Percentiles rank a stretch among this genome's conserved stretches.
Evolutionary conservation across 2,113 vertebrate species (phyloP).

Genomic region (Leucopsar rothschildi): DNA sequence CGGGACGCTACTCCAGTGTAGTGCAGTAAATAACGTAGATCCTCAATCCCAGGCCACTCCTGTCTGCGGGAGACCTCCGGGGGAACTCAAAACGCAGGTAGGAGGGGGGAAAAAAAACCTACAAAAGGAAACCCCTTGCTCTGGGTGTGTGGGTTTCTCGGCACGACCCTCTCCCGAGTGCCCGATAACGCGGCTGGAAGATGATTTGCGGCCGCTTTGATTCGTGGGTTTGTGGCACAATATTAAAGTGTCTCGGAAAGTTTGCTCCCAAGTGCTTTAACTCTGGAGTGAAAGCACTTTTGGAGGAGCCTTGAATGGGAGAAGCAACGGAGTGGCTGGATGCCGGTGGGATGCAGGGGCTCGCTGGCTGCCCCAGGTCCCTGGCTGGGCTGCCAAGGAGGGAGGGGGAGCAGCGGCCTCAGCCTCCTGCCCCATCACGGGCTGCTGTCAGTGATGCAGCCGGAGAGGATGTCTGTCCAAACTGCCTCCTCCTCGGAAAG

Average conservation of each 20-base stretch:
- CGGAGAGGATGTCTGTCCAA: neutral
- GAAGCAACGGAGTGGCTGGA: neutral
- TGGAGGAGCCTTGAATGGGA: neutral
- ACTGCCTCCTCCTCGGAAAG: neutral
- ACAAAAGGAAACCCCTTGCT: neutral
- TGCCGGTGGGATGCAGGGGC: neutral
- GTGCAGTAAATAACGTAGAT: slow-evolving; percentile 50
- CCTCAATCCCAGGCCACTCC: slow-evolving; percentile 54
- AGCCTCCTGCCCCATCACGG: neutral
- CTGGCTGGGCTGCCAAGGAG: neutral
- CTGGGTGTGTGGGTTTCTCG: neutral
- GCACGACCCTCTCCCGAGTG: neutral
- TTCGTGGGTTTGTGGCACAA: neutral
- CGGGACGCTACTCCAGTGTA: slow-evolving; percentile 73
- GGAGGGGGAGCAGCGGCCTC: neutral
- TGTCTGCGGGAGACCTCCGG: slow-evolving; percentile 56
- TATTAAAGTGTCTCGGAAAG: neutral
- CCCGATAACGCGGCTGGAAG: neutral
- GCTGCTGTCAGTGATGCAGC: neutral
- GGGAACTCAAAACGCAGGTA: slow-evolving; percentile 25
- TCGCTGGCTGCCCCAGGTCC: neutral
- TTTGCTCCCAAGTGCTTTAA: neutral
- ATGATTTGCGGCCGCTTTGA: neutral
- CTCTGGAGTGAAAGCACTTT: neutral
- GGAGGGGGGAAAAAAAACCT: neutral